Evolutionary conservation across 37 sponge, comb jelly and placozoan species (phyloP).

Genomic region (Beroe ovata): DNA sequence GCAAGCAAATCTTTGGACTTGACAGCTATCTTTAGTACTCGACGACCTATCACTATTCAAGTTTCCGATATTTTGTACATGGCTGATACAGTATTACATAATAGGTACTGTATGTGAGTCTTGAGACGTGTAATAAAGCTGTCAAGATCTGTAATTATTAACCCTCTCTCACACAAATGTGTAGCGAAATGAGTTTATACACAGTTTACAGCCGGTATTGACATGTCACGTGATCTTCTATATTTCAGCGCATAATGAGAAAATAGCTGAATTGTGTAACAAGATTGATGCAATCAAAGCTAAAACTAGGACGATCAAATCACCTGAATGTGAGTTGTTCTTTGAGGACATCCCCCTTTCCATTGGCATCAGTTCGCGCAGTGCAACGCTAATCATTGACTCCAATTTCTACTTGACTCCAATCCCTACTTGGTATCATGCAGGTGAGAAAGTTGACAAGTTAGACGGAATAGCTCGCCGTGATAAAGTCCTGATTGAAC

Average conservation of each 20-base stretch:
- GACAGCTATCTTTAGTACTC: too few species aligned
- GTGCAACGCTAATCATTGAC: background rate
- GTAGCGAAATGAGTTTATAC: too few species aligned
- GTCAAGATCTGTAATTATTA: too few species aligned
- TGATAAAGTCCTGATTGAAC: slow-evolving; percentile 44
- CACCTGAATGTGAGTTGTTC: slow-evolving; percentile 7
- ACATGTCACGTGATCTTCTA: too few species aligned
- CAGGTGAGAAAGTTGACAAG: slow-evolving; percentile 17
- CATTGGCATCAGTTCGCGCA: too few species aligned
- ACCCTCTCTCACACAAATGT: too few species aligned
- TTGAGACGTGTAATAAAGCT: background rate
- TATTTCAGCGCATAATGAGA: slow-evolving; percentile 60
- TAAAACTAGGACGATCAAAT: slow-evolving; percentile 17
- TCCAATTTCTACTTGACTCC: background rate
- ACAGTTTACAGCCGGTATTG: too few species aligned
- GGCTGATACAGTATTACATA: background rate
- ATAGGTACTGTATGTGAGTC: background rate
- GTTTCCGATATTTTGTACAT: background rate
- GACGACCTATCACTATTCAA: background rate
- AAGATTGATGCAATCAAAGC: slow-evolving; percentile 14
- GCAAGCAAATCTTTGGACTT: too few species aligned
- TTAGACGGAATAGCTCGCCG: slow-evolving; percentile 36
- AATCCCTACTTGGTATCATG: background rate
- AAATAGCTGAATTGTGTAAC: background rate
- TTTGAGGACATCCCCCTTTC: too few species aligned